These are phyloP conservation scores for Folsomia manolachei DNA, from an alignment of 2,888 invertebrate species.

Conservation along the genomic window DNA sequence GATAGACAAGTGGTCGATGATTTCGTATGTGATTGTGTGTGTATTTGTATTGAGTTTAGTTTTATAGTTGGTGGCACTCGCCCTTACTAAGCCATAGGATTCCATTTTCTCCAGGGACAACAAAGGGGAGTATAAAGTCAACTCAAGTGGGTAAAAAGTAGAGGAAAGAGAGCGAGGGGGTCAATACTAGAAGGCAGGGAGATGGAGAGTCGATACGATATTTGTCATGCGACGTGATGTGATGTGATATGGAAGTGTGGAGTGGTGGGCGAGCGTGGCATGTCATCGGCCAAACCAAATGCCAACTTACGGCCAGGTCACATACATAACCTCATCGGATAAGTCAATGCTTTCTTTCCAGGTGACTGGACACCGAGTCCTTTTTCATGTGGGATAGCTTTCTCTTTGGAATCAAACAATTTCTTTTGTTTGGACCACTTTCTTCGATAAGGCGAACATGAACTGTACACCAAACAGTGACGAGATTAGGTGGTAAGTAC, in stretches of 20 bases:
- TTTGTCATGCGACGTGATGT: conserved; percentile 1
- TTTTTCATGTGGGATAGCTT: too few relatives aligned
- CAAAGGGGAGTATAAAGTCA: neutral
- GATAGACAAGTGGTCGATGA: neutral
- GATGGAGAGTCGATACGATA: neutral
- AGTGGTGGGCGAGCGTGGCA: neutral
- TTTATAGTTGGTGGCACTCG: neutral
- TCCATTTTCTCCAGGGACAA: neutral
- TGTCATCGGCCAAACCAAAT: neutral
- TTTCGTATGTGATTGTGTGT: neutral
- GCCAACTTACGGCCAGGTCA: neutral
- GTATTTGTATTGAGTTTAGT: neutral
- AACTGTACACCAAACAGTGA: too few relatives aligned
- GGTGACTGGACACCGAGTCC: too few relatives aligned
- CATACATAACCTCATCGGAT: too few relatives aligned
- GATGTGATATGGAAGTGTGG: neutral
- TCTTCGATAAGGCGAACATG: too few relatives aligned
- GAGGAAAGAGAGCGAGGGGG: neutral
- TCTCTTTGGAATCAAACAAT: too few relatives aligned
- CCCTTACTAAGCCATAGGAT: neutral
- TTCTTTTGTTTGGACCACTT: too few relatives aligned
- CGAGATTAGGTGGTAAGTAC: too few relatives aligned
- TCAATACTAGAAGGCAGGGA: neutral
- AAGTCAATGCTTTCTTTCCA: too few relatives aligned
- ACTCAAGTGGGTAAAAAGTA: neutral